These are phyloP conservation scores for Molossus alvarezi DNA, from an alignment of 2,797 vertebrate genomes.

Conservation along the genomic window DNA sequence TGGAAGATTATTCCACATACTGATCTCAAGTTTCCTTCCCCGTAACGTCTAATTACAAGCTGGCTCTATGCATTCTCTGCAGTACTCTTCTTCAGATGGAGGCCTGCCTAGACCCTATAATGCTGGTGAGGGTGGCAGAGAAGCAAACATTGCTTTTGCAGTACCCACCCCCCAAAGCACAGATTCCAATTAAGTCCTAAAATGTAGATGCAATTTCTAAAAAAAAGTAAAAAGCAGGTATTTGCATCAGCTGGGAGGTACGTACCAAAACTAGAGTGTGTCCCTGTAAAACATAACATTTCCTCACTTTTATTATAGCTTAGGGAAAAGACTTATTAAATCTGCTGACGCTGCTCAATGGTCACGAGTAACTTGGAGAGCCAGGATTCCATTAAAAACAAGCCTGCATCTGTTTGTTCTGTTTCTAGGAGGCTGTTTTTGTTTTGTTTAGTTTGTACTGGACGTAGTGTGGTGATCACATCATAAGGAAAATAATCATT, in stretches of 20 bases:
- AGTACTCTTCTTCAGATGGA: neutral
- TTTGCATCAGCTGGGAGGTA: neutral
- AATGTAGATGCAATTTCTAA: neutral
- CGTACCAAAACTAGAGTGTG: neutral
- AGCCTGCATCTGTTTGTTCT: neutral
- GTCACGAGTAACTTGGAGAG: neutral
- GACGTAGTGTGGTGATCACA: neutral
- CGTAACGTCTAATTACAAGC: neutral
- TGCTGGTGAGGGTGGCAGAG: neutral
- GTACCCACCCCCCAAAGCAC: neutral
- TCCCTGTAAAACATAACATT: neutral
- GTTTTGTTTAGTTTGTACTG: neutral
- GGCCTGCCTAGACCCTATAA: neutral
- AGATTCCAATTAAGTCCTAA: slow-evolving; percentile 19
- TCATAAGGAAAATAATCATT: neutral
- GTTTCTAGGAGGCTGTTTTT: neutral
- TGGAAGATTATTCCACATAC: neutral
- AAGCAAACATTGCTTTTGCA: neutral
- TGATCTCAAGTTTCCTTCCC: neutral
- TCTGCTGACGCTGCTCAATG: slow-evolving; percentile 21
- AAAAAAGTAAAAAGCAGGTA: neutral
- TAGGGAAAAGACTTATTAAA: neutral
- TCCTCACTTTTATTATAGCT: neutral
- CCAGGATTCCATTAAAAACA: slow-evolving; percentile 17
- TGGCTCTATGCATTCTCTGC: neutral